These are phyloP conservation scores for Ichneumoninae sp. DNA, from an alignment of 2,888 invertebrate genomes.

Conservation along the genomic window DNA sequence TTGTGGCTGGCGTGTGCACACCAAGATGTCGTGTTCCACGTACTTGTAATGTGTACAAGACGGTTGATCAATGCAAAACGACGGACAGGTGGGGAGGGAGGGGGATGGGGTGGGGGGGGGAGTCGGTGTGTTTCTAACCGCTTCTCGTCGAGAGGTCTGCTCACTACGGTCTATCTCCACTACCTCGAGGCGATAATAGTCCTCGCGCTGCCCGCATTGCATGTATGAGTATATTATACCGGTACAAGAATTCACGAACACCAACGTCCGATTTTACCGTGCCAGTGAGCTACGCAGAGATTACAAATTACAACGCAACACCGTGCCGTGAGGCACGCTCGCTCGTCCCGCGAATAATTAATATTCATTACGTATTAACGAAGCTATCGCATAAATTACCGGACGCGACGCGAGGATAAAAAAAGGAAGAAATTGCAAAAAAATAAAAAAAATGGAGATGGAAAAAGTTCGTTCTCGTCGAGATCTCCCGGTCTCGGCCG, in stretches of 20 bases:
- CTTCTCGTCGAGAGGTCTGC: slow-evolving; percentile 33
- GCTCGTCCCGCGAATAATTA: slow-evolving; percentile 81
- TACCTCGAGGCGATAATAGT: slow-evolving; percentile 44
- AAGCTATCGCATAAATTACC: slow-evolving; percentile 82
- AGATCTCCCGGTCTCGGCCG: slow-evolving; percentile 8
- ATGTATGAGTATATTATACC: slow-evolving; percentile 17
- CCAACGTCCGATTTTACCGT: neutral
- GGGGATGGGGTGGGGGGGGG: no score
- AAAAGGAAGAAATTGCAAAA: slow-evolving; percentile 28
- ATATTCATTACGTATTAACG: slow-evolving; percentile 84
- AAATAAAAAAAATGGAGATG: neutral
- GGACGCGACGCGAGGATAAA: slow-evolving; percentile 66
- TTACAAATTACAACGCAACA: slow-evolving; percentile 81
- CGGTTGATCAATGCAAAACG: slow-evolving; percentile 44
- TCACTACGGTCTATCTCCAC: slow-evolving; percentile 39
- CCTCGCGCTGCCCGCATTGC: slow-evolving; percentile 7
- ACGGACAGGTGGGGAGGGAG: neutral
- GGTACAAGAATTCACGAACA: slow-evolving; percentile 15
- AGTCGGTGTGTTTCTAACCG: neutral
- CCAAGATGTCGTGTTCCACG: slow-evolving; percentile 27
- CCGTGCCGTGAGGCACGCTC: slow-evolving; percentile 68
- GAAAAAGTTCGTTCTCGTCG: slow-evolving; percentile 51
- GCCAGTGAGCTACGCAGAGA: slow-evolving; percentile 71
- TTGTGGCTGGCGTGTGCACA: slow-evolving; percentile 31
- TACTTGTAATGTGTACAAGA: neutral